Percentiles rank a stretch among this genome's conserved stretches.
phyloP scores from a whole-genome alignment of 2,888 invertebrate genomes.

The Drosophila sordidula region DNA sequence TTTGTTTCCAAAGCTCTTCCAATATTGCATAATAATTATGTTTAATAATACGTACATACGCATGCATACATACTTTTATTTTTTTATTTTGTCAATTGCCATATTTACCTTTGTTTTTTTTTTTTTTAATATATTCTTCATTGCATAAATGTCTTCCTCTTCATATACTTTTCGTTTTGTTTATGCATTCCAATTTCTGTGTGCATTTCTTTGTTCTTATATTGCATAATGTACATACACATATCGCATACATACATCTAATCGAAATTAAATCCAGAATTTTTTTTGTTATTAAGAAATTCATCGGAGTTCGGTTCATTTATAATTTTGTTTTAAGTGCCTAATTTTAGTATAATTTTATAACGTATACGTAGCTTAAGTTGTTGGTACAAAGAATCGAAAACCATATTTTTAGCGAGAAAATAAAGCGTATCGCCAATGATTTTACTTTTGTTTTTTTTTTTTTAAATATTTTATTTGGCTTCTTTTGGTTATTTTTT shows the following conservation, averaged over 20 bases:
- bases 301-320: constrained; percentile 60
- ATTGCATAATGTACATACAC: constrained; percentile 62
- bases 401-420: constrained; percentile 68
- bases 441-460: constrained; percentile 37
- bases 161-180: constrained; percentile 63
- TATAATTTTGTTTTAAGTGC: constrained; percentile 61
- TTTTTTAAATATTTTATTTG: constrained; percentile 28
- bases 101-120: constrained; percentile 61
- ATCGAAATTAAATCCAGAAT: constrained; percentile 28
- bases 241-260: constrained; percentile 17
- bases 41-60: constrained; percentile 46
- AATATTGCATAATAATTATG: constrained; percentile 67
- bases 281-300: constrained; percentile 45
- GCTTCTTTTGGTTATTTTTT: constrained; percentile 5
- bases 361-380: constrained; percentile 68
- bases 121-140: constrained; percentile 29
- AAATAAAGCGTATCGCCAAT: constrained; percentile 77
- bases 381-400: constrained; percentile 81
- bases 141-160: constrained; percentile 71
- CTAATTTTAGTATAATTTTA: constrained; percentile 63
- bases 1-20: constrained; percentile 80
- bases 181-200: constrained; percentile 74
- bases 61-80: constrained; percentile 23
- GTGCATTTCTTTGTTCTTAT: constrained; percentile 73
- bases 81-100: constrained; percentile 61